Evolutionary conservation across 2,113 vertebrate genomes (phyloP).

Genomic region (Maccullochella peelii): DNA sequence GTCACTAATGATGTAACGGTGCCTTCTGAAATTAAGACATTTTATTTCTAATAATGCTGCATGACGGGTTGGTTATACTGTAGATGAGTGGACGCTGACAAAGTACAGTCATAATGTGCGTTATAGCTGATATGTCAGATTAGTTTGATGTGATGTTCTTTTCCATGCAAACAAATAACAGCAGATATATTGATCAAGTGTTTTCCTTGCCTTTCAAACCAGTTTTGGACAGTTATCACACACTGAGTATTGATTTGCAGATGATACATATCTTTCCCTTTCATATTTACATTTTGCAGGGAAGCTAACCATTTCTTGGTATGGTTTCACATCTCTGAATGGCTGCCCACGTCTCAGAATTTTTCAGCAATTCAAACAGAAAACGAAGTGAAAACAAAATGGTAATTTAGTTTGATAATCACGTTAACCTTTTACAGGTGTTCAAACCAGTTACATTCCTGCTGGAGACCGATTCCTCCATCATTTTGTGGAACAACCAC

Average conservation of each 20-base stretch:
- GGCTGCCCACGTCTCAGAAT: neutral
- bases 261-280: neutral
- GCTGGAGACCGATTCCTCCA: neutral
- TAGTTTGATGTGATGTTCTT: neutral
- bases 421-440: neutral
- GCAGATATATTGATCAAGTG: neutral
- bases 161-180: neutral
- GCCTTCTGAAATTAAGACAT: neutral
- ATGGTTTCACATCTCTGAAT: conserved; percentile 9
- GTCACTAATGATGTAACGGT: neutral
- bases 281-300: conserved; percentile 15
- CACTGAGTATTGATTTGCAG: neutral
- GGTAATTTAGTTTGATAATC: neutral
- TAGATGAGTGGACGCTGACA: no score
- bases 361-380: neutral
- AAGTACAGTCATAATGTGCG: neutral
- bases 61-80: no score
- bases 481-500: neutral
- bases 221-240: neutral
- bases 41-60: neutral
- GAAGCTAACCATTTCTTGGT: neutral
- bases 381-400: neutral
- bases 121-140: neutral
- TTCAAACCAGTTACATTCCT: neutral
- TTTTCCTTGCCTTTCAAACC: neutral